A percentile compares a stretch with the other conserved stretches of the same genome.
Conservation (phyloP, 2,888 invertebrate species). For the Dicycla oo region DNA sequence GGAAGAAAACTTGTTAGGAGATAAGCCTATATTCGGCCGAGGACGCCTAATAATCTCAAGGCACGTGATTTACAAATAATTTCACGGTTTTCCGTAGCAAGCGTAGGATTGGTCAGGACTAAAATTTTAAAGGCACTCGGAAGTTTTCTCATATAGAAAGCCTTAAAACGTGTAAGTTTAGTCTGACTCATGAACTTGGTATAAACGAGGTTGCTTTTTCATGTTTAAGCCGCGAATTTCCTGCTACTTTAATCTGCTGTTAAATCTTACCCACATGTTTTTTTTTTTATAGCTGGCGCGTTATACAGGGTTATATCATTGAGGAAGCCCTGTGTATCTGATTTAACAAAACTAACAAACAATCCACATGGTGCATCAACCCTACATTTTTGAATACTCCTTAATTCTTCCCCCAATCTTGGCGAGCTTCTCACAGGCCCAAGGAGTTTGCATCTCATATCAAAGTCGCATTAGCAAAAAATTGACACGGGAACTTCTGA, state of each 20-base stretch:
- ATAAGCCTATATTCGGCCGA: conserved; percentile 26
- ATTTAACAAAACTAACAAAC: conserved; percentile 43
- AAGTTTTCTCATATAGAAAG: conserved; percentile 23
- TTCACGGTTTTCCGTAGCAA: conserved; percentile 4
- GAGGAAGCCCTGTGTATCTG: conserved; percentile 5
- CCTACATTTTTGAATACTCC: conserved; percentile 51
- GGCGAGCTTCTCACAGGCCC: conserved; percentile 62
- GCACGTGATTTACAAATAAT: conserved; percentile 38
- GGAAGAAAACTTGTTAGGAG: conserved; percentile 16
- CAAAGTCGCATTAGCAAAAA: conserved; percentile 76
- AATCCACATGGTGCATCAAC: conserved; percentile 33
- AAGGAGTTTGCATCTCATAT: conserved; percentile 67
- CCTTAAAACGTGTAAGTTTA: conserved; percentile 14
- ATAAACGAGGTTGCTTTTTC: not conserved
- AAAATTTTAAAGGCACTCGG: conserved; percentile 8
- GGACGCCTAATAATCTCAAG: conserved; percentile 18
- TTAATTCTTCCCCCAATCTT: conserved; percentile 50
- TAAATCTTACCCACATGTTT: not conserved
- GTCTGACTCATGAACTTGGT: not conserved
- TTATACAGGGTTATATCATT: not conserved
- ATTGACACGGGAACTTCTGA: conserved; percentile 74
- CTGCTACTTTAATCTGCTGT: not conserved
- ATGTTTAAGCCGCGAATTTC: not conserved
- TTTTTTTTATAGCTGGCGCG: not conserved
- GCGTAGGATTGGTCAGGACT: conserved; percentile 5